Evolutionary conservation across 2,888 invertebrate genomes (phyloP).

Genomic region (Drosophila lacicola): DNA sequence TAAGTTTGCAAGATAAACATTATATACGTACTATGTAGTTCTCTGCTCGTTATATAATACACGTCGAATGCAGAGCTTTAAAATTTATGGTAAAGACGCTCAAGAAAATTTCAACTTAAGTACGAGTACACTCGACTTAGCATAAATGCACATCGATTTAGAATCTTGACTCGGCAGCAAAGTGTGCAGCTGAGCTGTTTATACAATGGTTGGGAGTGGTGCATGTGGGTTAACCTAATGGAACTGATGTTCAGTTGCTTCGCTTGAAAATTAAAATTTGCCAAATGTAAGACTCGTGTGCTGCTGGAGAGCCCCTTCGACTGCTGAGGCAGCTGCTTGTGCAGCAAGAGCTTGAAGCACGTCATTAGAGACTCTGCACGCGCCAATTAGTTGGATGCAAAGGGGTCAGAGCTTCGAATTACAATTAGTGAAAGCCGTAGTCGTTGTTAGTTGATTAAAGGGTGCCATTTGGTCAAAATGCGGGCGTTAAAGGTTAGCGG

Average conservation of each 20-base stretch:
- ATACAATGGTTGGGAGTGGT: neutral
- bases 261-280: constrained; percentile 32
- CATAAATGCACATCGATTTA: constrained; percentile 26
- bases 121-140: constrained; percentile 9
- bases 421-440: constrained; percentile 27
- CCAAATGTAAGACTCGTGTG: constrained; percentile 42
- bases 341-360: constrained; percentile 52
- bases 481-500: constrained; percentile 41
- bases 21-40: neutral
- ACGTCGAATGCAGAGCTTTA: constrained; percentile 5
- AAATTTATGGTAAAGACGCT: constrained; percentile 23
- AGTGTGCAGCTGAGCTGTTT: constrained; percentile 17
- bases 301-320: constrained; percentile 16
- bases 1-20: neutral
- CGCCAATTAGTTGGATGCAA: constrained; percentile 63
- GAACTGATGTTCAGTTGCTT: constrained; percentile 10
- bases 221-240: constrained; percentile 1
- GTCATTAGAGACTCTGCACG: constrained; percentile 67
- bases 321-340: constrained; percentile 37
- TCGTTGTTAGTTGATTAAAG: constrained; percentile 53
- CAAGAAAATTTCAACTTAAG: constrained; percentile 3
- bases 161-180: constrained; percentile 2
- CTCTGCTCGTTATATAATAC: neutral
- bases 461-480: constrained; percentile 27
- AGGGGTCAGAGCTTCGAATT: constrained; percentile 16